These are phyloP conservation scores for Tiliacea aurago DNA, from an alignment of 2,888 invertebrate genomes.

Conservation along the genomic window DNA sequence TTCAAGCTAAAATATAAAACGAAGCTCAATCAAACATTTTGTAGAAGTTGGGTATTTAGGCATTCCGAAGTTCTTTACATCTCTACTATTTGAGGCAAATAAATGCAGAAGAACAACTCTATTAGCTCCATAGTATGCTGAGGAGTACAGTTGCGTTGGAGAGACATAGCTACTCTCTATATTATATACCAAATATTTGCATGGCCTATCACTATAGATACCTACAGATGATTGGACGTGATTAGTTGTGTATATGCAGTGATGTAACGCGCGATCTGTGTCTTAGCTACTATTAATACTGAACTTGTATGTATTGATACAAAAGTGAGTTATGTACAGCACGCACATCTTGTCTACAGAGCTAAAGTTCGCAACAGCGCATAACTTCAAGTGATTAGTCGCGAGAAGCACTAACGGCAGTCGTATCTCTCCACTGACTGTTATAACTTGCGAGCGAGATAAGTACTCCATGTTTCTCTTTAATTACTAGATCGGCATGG, in stretches of 20 bases:
- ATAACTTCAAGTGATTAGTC: conserved; percentile 40
- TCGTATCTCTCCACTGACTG: conserved; percentile 43
- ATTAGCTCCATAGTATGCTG: neutral
- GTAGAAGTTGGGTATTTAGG: neutral
- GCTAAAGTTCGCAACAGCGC: conserved; percentile 24
- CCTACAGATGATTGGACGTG: too few relatives aligned
- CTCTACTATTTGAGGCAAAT: neutral
- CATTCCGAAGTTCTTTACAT: too few relatives aligned
- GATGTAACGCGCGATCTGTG: neutral
- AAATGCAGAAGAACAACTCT: neutral
- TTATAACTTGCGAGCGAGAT: conserved; percentile 35
- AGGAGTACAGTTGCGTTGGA: neutral
- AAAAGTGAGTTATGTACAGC: conserved; percentile 7
- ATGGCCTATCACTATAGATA: too few relatives aligned
- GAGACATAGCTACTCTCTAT: neutral
- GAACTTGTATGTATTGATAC: conserved; percentile 5
- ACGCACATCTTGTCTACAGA: conserved; percentile 28
- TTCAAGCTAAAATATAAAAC: conserved; percentile 4
- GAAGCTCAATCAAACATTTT: neutral
- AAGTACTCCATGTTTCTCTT: conserved; percentile 46
- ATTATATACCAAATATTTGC: too few relatives aligned
- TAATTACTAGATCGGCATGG: conserved; percentile 37
- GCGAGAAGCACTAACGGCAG: conserved; percentile 20
- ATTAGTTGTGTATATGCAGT: neutral
- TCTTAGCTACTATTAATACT: neutral